phyloP scores from a whole-genome alignment of 2,113 vertebrate genomes.

The Hippocampus comes region DNA sequence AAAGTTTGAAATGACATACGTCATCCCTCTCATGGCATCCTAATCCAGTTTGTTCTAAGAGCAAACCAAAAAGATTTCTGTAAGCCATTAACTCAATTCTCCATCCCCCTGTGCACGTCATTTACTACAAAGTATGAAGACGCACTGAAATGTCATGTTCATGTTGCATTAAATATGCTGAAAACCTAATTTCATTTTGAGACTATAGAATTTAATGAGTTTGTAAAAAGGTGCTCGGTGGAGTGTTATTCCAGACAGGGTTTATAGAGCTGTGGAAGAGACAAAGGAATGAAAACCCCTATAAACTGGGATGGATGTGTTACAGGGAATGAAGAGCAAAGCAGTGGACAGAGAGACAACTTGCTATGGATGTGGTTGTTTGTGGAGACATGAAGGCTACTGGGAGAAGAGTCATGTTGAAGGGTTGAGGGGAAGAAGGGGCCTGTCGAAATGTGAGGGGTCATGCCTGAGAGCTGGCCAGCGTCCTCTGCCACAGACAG shows the following conservation, averaged over 20 bases:
- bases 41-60: constrained; percentile 35
- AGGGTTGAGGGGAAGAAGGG: constrained; percentile 33
- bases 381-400: constrained; percentile 29
- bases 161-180: constrained; percentile 24
- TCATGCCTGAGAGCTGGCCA: constrained; percentile 43
- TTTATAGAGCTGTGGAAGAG: not conserved
- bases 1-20: constrained; percentile 55
- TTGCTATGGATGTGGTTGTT: constrained; percentile 23
- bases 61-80: constrained; percentile 43
- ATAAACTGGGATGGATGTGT: not conserved
- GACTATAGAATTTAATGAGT: not conserved
- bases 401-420: constrained; percentile 28
- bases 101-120: constrained; percentile 17
- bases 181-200: constrained; percentile 27
- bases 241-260: not conserved
- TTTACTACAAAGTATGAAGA: constrained; percentile 20
- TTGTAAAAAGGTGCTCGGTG: not conserved
- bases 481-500: constrained; percentile 58
- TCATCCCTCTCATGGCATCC: constrained; percentile 22
- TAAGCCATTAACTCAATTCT: constrained; percentile 28
- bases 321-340: constrained; percentile 21
- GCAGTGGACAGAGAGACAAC: constrained; percentile 18
- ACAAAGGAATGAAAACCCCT: not conserved
- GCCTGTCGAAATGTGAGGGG: constrained; percentile 46
- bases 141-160: constrained; percentile 26